Evolutionary conservation across 2,888 invertebrate genomes (phyloP), one percentile per base, ranked within the genome.

Genomic region (Lysandra bellargus): DNA sequence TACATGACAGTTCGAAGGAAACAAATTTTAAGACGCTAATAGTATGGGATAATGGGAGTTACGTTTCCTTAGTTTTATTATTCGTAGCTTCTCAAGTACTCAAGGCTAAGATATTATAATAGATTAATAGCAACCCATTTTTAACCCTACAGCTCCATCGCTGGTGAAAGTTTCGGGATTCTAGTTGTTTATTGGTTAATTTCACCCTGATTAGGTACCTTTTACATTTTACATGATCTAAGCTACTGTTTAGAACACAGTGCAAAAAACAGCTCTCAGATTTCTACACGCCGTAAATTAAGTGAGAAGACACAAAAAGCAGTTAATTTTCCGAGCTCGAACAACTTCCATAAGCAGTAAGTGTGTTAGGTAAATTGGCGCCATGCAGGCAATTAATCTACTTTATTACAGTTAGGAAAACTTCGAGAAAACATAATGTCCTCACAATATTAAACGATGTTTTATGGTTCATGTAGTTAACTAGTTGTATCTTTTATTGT

Each of bases 371-470:
- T 69, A 69, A 33, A 69, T 69, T 69, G 74, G 74, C 74, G 57
- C 57, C 76, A 57, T 17, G 74, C 89, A 88, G 88, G 91, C 89
- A 83, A 91, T 92, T 92, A 90, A 91, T 92, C 87, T 86, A 84
- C 83, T 87, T 91, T 90, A 91, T 88, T 86, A 83, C 85, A 84
- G 85, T 87, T 85, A 40, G 82, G 79, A 80, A 76, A 78, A 80
- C 80, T 82, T 85, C 82, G 83, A 85, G 83, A 85, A 84, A 83
- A 83, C 83, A 83, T 83, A 69, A 69, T 69, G 69, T 69, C 69
- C 14, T 4, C 4, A 33, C 69, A 69, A 64, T 30, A 64, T 4
- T 64, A 30, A 69, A 69, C 33, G 69, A 33, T 37, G 33, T 17
- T 69, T 69, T 37, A 37, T 37, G 23, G 57, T 57, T 57, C 12